Evolutionary conservation across 2,797 vertebrate genomes (phyloP).

Genomic region (Phalanger gymnotis): DNA sequence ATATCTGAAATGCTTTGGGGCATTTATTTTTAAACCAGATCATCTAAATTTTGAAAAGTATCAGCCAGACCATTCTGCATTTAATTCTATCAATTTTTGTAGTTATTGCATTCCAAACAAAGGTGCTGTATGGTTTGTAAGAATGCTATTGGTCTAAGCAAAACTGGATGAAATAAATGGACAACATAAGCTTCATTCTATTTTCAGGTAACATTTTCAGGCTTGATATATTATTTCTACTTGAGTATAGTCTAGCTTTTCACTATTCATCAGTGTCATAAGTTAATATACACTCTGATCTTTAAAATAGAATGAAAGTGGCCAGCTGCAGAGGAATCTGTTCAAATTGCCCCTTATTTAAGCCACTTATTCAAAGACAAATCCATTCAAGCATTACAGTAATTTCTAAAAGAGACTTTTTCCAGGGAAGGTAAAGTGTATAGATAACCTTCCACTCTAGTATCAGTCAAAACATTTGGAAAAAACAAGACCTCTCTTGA

Average conservation of each 20-base stretch:
- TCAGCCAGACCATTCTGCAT: not conserved
- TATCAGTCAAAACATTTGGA: slow-evolving; percentile 37
- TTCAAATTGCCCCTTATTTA: slow-evolving; percentile 47
- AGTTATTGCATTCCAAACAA: slow-evolving; percentile 44
- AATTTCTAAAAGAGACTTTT: slow-evolving; percentile 38
- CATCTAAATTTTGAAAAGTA: slow-evolving; percentile 26
- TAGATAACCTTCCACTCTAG: slow-evolving; percentile 1
- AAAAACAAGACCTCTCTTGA: slow-evolving; percentile 14
- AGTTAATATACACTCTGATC: slow-evolving; percentile 16
- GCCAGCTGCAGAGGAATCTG: not conserved
- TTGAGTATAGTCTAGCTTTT: not conserved
- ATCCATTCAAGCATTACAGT: slow-evolving; percentile 3
- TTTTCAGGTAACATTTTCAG: slow-evolving; percentile 42
- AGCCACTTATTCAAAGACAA: slow-evolving; percentile 28
- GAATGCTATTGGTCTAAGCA: slow-evolving; percentile 27
- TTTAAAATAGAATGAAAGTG: slow-evolving; percentile 39
- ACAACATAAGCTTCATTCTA: slow-evolving; percentile 22
- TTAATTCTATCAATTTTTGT: slow-evolving; percentile 29
- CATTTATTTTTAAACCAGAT: slow-evolving; percentile 35
- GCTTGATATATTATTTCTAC: slow-evolving; percentile 17
- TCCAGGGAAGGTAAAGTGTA: slow-evolving; percentile 28
- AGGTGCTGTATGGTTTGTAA: not conserved
- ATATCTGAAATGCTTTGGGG: slow-evolving; percentile 33
- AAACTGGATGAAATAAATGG: slow-evolving; percentile 18
- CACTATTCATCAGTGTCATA: slow-evolving; percentile 23